phyloP scores from a whole-genome alignment of 2,113 vertebrate species.

The Oncorhynchus clarkii region DNA sequence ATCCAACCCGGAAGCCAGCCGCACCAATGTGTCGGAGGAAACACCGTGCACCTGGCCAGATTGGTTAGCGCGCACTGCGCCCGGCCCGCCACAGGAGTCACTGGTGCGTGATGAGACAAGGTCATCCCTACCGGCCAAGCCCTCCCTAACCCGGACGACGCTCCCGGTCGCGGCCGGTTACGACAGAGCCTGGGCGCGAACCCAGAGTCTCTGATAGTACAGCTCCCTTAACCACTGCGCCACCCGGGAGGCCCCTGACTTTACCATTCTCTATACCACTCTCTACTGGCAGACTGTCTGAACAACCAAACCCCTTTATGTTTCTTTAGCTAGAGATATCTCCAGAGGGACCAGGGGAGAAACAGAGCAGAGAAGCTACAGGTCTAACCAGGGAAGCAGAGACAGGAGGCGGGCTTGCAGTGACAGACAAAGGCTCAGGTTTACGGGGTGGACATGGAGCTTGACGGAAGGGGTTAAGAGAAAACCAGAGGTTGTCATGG shows the following conservation, averaged over 20 bases:
- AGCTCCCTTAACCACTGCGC: no score
- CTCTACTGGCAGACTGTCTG: slow-evolving; percentile 16
- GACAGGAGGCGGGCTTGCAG: slow-evolving; percentile 35
- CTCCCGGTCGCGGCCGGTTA: no score
- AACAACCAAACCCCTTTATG: not conserved
- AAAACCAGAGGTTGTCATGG: not conserved
- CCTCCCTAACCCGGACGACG: no score
- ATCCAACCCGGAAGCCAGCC: no score
- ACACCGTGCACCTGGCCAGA: no score
- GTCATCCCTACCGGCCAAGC: no score
- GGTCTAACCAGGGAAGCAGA: slow-evolving; percentile 20
- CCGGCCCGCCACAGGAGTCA: no score
- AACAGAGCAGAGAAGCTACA: slow-evolving; percentile 7
- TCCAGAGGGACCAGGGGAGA: not conserved
- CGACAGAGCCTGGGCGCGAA: no score
- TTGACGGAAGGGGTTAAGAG: not conserved
- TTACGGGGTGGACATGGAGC: slow-evolving; percentile 49
- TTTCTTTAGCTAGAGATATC: not conserved
- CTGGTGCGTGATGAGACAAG: no score
- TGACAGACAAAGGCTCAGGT: slow-evolving; percentile 15
- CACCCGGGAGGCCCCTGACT: not conserved
- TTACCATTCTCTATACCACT: not conserved
- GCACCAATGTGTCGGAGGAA: no score
- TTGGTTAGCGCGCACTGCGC: no score
- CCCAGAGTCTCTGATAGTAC: no score